Percentiles rank a stretch among this genome's conserved stretches.
Conservation (phyloP, 1,140 invertebrate species). For the Ylistrum balloti region DNA sequence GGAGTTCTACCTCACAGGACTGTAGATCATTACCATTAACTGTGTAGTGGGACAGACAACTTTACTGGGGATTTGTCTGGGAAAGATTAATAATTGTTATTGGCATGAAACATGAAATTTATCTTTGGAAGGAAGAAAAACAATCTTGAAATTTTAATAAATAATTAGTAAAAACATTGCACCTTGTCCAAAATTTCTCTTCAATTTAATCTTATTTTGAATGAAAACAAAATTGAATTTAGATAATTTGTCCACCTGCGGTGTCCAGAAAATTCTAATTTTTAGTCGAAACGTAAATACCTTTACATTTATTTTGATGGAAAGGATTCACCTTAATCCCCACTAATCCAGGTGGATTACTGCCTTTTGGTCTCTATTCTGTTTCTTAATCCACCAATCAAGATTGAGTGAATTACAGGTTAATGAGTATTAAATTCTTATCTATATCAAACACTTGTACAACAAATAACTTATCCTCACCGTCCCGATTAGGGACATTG, state of each 20-base stretch:
- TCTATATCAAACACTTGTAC: slow-evolving; percentile 12
- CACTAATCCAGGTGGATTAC: slow-evolving; percentile 1
- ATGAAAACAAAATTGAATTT: slow-evolving; percentile 2
- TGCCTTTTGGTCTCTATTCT: not conserved
- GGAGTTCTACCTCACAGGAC: too few species aligned
- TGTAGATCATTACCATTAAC: not conserved
- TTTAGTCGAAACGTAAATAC: slow-evolving; percentile 20
- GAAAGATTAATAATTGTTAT: not conserved
- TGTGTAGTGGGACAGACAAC: not conserved
- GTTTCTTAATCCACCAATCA: not conserved
- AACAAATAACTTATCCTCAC: not conserved
- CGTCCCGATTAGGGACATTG: not conserved
- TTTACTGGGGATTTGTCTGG: not conserved
- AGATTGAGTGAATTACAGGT: slow-evolving; percentile 17
- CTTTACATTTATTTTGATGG: not conserved
- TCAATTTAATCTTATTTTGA: not conserved
- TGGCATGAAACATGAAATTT: not conserved
- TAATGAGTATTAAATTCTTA: slow-evolving; percentile 29
- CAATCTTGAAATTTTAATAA: not conserved
- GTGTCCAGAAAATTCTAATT: not conserved
- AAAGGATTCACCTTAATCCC: slow-evolving; percentile 26
- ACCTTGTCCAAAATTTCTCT: not conserved
- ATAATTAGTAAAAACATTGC: not conserved
- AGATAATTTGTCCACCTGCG: not conserved
- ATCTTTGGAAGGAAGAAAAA: not conserved